phyloP scores from a whole-genome alignment of 2,888 invertebrate genomes.

The Cryptocheilus praepositus region DNA sequence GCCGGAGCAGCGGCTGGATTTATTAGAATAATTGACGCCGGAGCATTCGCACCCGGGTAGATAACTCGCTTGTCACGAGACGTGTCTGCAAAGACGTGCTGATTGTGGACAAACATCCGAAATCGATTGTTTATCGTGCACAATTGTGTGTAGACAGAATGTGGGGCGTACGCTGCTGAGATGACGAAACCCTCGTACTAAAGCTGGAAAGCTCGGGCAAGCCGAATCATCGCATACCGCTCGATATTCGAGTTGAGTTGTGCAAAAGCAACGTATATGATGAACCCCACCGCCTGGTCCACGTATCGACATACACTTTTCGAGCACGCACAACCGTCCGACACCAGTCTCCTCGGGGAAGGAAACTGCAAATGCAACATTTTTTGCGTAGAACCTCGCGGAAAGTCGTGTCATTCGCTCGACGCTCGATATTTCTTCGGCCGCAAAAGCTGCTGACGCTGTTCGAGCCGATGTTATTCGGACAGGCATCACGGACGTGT shows the following conservation, averaged over 20 bases:
- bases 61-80: not conserved
- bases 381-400: slow-evolving; percentile 5
- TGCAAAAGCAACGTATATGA: not conserved
- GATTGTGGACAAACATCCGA: not conserved
- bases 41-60: not conserved
- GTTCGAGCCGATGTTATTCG: slow-evolving; percentile 59
- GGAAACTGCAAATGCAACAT: not conserved
- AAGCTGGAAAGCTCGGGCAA: slow-evolving; percentile 54
- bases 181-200: slow-evolving; percentile 45
- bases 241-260: slow-evolving; percentile 42
- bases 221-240: slow-evolving; percentile 47
- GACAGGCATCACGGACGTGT: slow-evolving; percentile 47
- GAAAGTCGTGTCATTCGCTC: slow-evolving; percentile 61
- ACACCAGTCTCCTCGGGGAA: not conserved
- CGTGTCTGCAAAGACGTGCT: not conserved
- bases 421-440: slow-evolving; percentile 63
- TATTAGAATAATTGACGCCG: too few relatives aligned
- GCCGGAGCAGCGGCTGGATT: too few relatives aligned
- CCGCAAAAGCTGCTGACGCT: slow-evolving; percentile 63
- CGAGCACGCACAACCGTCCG: too few relatives aligned
- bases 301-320: slow-evolving; percentile 6
- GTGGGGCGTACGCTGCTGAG: slow-evolving; percentile 30
- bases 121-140: slow-evolving; percentile 20
- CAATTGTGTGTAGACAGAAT: slow-evolving; percentile 12
- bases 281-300: slow-evolving; percentile 2